Evolutionary conservation across 2,797 vertebrate genomes (phyloP), one percentile per base, ranked within the genome.

Genomic region (Microchirus variegatus): DNA sequence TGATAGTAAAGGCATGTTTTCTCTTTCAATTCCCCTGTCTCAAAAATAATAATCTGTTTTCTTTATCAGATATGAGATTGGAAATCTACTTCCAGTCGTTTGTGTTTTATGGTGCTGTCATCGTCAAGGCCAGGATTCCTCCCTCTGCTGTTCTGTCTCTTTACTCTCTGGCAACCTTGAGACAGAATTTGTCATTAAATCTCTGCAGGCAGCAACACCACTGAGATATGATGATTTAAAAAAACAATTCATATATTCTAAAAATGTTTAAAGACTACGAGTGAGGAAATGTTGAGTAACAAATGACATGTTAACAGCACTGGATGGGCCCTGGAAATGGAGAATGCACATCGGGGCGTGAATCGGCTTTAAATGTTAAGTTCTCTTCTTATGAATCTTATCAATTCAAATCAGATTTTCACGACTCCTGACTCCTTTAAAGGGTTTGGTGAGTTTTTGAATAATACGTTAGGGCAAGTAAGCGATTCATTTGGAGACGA

Each of bases 161-260:
- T 26, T 49, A 10, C 50, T 55, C 67, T 58, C 51, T 61, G 64
- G 52, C 66, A 69, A 73, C 69, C 51, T 71, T 58, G 48, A 56
- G 49, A 45, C 63, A 50, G 36, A 41, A 48, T 51, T 26, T 76
- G 75, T 77, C 40, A 60, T 53, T 31, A 43, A 66, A 50, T 65
- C 35, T 70, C 56, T 71, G 41, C 63, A 59, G 53, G 49, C 44
- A 45, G 46, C 56, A 26, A 15, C 53, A 56, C 26, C 18, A 69
- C 41, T 38, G 48, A 75, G 38, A 14, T 49, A 48, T 16, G 15
- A 60, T 38, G 59, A 75, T n/a, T n/a, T 31, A 31, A 22, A 49
- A 57, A 42, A 45, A 60, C 15, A 14, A 14, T 26, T n/a, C 31
- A 64, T 38, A 69, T 5, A 18, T 59, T 41, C 35, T 53, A 0